A percentile compares a stretch with the other conserved stretches of the same genome.
phyloP scores from a whole-genome alignment of 2,797 vertebrate genomes.

The Crocodylus rhombifer region DNA sequence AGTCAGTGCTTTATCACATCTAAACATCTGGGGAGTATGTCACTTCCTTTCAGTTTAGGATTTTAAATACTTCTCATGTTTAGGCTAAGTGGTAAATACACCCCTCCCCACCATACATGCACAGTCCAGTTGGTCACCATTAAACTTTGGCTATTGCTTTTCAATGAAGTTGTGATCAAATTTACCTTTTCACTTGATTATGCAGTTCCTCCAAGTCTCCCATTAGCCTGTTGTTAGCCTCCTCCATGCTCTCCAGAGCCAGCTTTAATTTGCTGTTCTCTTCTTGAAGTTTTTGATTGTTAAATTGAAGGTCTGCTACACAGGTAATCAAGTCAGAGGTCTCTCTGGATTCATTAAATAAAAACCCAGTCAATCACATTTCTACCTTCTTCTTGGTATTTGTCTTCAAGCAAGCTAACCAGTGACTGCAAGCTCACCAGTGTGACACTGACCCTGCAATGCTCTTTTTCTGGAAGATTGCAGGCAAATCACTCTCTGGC shows the following conservation, averaged over 20 bases:
- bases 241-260: slow-evolving; percentile 87
- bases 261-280: slow-evolving; percentile 88
- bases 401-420: not conserved
- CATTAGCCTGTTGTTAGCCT: slow-evolving; percentile 85
- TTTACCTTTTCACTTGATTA: slow-evolving; percentile 85
- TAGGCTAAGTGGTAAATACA: too few species aligned
- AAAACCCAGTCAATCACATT: too few species aligned
- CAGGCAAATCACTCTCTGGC: too few species aligned
- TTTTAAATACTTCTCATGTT: too few species aligned
- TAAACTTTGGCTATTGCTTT: too few species aligned
- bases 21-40: too few species aligned
- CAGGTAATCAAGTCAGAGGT: slow-evolving; percentile 90
- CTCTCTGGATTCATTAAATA: slow-evolving; percentile 80
- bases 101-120: too few species aligned
- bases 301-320: slow-evolving; percentile 89
- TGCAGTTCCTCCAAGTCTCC: slow-evolving; percentile 86
- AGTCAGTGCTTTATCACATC: not conserved
- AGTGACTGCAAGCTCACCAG: not conserved
- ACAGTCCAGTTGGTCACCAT: not conserved
- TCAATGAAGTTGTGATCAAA: not conserved
- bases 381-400: not conserved
- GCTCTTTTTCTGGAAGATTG: too few species aligned
- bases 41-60: too few species aligned
- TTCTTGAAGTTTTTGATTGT: slow-evolving; percentile 90
- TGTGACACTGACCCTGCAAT: too few species aligned